These are phyloP conservation scores for Corvus hawaiiensis DNA, from an alignment of 2,113 vertebrate genomes.

Conservation along the genomic window DNA sequence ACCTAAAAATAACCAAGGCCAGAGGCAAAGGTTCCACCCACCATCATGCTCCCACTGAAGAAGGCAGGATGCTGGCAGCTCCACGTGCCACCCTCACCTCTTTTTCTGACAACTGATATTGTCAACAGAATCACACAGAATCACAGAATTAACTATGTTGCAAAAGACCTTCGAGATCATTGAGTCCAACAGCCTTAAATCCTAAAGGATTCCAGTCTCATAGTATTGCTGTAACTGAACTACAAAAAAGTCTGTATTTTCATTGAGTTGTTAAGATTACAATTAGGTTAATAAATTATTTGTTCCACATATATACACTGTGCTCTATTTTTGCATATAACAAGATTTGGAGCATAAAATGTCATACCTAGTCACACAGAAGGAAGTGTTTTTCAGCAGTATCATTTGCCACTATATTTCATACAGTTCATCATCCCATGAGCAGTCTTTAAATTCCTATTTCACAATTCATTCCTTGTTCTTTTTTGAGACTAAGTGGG, in stretches of 20 bases:
- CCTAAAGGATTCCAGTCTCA: neutral
- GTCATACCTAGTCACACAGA: neutral
- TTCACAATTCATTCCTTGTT: neutral
- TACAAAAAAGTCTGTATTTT: neutral
- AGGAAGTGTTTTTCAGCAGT: neutral
- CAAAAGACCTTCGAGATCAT: neutral
- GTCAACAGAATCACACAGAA: neutral
- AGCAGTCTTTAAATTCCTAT: neutral
- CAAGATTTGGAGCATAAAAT: neutral
- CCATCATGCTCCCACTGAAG: neutral
- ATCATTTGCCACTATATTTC: neutral
- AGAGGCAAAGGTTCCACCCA: accelerated
- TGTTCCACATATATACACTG: neutral
- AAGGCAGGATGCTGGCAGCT: neutral
- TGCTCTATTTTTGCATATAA: neutral
- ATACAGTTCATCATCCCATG: neutral
- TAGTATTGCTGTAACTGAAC: neutral
- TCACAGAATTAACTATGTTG: accelerated
- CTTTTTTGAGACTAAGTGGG: neutral
- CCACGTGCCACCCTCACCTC: neutral
- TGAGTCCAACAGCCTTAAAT: accelerated
- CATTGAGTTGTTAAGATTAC: neutral
- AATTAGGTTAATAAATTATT: neutral
- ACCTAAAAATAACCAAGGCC: neutral
- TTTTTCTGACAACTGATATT: neutral